Evolutionary conservation across 2,888 invertebrate genomes (phyloP).

Genomic region (Andrena fulva): DNA sequence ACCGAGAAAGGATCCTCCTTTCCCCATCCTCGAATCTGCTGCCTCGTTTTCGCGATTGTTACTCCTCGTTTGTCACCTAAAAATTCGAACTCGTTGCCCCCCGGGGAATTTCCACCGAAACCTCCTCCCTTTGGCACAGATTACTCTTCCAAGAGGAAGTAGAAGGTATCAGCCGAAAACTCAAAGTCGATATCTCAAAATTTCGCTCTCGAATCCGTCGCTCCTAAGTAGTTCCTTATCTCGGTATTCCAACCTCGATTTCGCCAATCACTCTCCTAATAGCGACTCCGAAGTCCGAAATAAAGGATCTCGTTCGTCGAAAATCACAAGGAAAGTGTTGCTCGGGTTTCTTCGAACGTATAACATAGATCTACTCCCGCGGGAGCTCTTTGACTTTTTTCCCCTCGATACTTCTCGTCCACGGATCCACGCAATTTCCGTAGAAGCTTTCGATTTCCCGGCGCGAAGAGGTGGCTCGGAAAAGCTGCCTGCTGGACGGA

Average conservation of each 20-base stretch:
- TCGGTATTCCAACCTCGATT: neutral
- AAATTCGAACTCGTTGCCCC: neutral
- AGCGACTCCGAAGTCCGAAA: neutral
- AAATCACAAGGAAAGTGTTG: neutral
- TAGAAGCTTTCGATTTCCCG: slow-evolving; percentile 18
- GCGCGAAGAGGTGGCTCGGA: neutral
- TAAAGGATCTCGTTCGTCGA: neutral
- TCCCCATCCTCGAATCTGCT: neutral
- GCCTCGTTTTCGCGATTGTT: neutral
- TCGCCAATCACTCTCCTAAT: slow-evolving; percentile 2
- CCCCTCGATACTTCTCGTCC: neutral
- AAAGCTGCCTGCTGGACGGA: neutral
- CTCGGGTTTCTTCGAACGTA: neutral
- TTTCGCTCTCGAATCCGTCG: neutral
- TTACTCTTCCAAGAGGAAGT: no score
- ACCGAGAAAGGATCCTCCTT: slow-evolving; percentile 9
- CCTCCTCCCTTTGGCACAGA: no score
- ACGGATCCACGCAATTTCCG: slow-evolving; percentile 20
- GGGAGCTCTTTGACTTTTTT: neutral
- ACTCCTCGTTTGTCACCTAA: neutral
- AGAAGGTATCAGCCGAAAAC: no score
- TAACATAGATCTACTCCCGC: neutral
- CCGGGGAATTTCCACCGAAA: no score
- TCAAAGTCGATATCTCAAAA: no score
- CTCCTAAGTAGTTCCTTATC: neutral